Percentiles rank a stretch among this genome's conserved stretches.
Evolutionary conservation across 2,888 invertebrate species (phyloP).

Genomic region (Eupeodes latifasciatus): DNA sequence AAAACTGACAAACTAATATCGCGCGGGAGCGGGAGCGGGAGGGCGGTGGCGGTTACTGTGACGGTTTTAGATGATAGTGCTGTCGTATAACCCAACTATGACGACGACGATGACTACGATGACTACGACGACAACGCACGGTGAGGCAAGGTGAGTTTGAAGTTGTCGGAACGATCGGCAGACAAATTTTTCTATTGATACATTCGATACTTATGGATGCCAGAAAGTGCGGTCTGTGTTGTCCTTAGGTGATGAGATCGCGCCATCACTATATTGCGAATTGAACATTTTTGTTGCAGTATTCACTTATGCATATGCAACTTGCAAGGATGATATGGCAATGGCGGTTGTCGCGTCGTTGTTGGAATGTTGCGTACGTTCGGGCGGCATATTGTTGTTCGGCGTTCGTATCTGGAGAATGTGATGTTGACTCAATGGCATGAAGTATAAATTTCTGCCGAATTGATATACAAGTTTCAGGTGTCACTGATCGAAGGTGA

Average conservation of each 20-base stretch:
- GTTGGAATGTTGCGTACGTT: slow-evolving; percentile 55
- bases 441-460: slow-evolving; percentile 63
- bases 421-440: slow-evolving; percentile 59
- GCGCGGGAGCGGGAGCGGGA: slow-evolving; percentile 59
- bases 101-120: too few species aligned
- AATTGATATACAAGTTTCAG: slow-evolving; percentile 75
- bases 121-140: background rate
- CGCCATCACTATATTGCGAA: background rate
- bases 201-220: slow-evolving; percentile 60
- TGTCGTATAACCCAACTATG: background rate
- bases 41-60: background rate
- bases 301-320: background rate
- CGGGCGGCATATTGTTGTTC: slow-evolving; percentile 19
- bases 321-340: slow-evolving; percentile 10
- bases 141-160: slow-evolving; percentile 16
- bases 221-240: slow-evolving; percentile 9
- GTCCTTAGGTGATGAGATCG: slow-evolving; percentile 48
- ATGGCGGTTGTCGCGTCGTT: slow-evolving; percentile 4
- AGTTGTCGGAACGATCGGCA: slow-evolving; percentile 34
- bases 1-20: slow-evolving; percentile 75
- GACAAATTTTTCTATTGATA: slow-evolving; percentile 74
- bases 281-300: background rate
- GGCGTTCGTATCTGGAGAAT: slow-evolving; percentile 64
- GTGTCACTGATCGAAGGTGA: slow-evolving; percentile 64
- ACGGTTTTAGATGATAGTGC: background rate